Base-by-base conservation (phyloP, 2,797 vertebrate species). In the Thripadectes ignobilis region DNA sequence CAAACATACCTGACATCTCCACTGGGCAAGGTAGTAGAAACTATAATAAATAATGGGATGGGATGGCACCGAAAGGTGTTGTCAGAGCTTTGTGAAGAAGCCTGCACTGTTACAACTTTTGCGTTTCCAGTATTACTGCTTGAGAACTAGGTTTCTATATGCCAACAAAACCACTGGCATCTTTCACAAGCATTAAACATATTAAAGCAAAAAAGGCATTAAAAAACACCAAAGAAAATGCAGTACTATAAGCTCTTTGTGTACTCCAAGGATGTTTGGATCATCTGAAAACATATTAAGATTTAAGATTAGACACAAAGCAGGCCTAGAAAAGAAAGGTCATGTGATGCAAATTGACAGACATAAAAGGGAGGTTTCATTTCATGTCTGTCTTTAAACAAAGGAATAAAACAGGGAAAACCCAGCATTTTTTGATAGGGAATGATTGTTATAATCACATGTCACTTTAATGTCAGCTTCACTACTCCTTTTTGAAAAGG, bases 211-310 rank as follows among this genome's bases (percentile, higher is more conserved):
- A 51, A 11, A 78, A 73, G 29, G 11, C 30, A 62, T 62, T 85
- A n/a, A 68, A 82, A 84, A 51, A 0, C 4, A 0, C 2, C 59
- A 81, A 39, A 54, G 43, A 55, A 38, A 71, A 49, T 15, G 66
- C 24, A 45, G 24, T 58, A 52, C 48, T 78, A 3, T 78, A 59
- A 92, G 26, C 11, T 74, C 27, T 79, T 91, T 94, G 69, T 93
- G 41, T 75, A 48, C 39, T 86, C 15, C 27, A 73, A 82, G 63
- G 61, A 86, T 54, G 49, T 72, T 32, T 79, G 16, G 46, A 81
- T 94, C 57, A 89, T 92, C 71, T 95, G 89, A 93, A 96, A 81
- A 87, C 41, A 34, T 48, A 7, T 13, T 30, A 90, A 88, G 19
- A 83, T 46, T 9, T 7, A 59, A 65, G 27, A 57, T 67, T 48